phyloP scores from a whole-genome alignment of 2,113 vertebrate species.

The Ginglymostoma cirratum region DNA sequence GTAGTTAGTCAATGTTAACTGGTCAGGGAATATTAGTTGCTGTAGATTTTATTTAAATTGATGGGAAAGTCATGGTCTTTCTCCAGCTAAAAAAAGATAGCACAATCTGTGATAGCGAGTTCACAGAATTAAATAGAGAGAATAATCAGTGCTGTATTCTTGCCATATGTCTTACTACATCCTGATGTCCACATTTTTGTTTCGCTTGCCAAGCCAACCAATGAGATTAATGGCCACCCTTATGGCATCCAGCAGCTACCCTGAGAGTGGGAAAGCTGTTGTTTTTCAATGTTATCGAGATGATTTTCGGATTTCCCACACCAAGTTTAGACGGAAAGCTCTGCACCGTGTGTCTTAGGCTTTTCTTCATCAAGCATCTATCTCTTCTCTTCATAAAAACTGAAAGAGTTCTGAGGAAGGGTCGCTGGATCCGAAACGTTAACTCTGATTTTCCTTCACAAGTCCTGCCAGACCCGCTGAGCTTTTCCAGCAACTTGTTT shows the following conservation, averaged over 20 bases:
- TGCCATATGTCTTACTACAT: not conserved
- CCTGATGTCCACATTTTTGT: not conserved
- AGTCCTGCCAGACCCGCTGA: too few species aligned
- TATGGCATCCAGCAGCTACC: slow-evolving; percentile 2
- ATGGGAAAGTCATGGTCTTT: slow-evolving; percentile 10
- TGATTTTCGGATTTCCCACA: not conserved
- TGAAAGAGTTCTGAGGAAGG: too few species aligned
- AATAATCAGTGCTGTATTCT: not conserved
- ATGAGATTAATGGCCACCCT: not conserved
- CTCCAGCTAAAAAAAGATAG: not conserved
- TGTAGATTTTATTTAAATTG: not conserved
- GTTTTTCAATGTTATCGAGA: not conserved
- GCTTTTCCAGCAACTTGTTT: too few species aligned
- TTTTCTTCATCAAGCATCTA: not conserved
- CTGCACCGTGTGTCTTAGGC: not conserved
- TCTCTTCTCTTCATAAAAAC: not conserved
- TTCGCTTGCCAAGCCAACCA: not conserved
- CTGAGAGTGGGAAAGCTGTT: not conserved
- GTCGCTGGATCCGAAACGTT: too few species aligned
- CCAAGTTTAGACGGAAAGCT: not conserved
- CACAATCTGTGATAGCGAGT: not conserved
- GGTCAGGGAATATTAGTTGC: not conserved
- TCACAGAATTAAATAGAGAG: not conserved
- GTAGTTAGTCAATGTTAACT: not conserved
- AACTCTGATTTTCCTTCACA: too few species aligned